Conservation (phyloP, 2,113 vertebrate species). For the Eulacestoma nigropectus region DNA sequence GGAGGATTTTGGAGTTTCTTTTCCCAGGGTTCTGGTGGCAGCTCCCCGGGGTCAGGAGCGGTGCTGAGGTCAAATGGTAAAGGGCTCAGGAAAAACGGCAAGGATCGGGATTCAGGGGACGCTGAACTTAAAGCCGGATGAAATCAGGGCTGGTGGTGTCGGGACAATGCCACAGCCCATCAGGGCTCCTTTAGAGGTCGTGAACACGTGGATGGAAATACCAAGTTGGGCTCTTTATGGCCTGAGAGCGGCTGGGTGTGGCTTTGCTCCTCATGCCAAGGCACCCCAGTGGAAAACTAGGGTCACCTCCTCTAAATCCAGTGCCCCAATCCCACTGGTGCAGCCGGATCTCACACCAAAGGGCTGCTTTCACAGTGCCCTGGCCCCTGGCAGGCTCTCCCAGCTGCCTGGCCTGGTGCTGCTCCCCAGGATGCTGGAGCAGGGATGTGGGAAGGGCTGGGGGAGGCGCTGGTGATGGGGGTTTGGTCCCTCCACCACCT, state of each 20-base stretch:
- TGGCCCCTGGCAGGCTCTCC: background rate
- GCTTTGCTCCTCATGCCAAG: background rate
- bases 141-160: background rate
- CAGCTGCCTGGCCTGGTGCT: accelerated
- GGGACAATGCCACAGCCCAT: background rate
- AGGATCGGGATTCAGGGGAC: background rate
- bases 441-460: background rate
- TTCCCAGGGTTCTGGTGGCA: background rate
- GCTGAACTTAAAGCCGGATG: accelerated
- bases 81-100: background rate
- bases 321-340: accelerated
- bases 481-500: background rate
- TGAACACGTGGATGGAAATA: accelerated
- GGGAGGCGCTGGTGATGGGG: accelerated
- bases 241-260: background rate
- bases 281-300: background rate
- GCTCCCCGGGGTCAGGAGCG: accelerated
- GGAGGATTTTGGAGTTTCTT: background rate
- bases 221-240: accelerated
- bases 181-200: background rate
- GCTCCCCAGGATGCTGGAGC: background rate
- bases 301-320: background rate
- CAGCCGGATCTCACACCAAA: accelerated
- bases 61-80: background rate
- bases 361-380: background rate